These are phyloP conservation scores for Spinibarbus caldwelli DNA, from an alignment of 2,797 vertebrate species.

Conservation along the genomic window DNA sequence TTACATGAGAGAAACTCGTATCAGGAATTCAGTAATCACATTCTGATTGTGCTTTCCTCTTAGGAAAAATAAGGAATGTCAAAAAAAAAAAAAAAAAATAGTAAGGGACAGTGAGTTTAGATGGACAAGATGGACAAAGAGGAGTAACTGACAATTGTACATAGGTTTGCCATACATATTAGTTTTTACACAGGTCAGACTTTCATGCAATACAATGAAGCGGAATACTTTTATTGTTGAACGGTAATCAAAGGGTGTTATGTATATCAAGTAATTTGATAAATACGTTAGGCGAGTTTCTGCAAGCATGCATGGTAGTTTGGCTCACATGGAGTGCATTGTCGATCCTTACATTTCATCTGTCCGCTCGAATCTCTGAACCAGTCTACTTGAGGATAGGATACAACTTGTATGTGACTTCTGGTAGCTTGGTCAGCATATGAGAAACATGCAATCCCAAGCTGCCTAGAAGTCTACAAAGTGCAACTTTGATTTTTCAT, in stretches of 20 bases:
- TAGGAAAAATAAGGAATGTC: conserved; percentile 66
- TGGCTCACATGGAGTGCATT: conserved; percentile 62
- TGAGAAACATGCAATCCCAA: conserved; percentile 50
- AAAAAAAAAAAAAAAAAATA: neutral
- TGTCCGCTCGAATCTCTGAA: conserved; percentile 42
- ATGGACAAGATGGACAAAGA: conserved; percentile 50
- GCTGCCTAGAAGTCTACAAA: conserved; percentile 67
- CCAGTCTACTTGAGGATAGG: conserved; percentile 38
- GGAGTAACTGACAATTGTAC: conserved; percentile 71
- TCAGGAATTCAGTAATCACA: conserved; percentile 70
- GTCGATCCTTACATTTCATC: conserved; percentile 51
- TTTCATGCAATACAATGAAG: conserved; percentile 80
- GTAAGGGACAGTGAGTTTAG: conserved; percentile 63
- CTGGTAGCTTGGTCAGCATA: conserved; percentile 49
- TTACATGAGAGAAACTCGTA: conserved; percentile 63
- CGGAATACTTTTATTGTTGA: conserved; percentile 71
- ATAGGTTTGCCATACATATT: conserved; percentile 72
- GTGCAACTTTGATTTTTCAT: conserved; percentile 68
- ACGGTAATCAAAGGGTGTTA: conserved; percentile 73
- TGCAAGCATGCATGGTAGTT: conserved; percentile 58
- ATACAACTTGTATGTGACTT: conserved; percentile 58
- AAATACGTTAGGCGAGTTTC: conserved; percentile 68
- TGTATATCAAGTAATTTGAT: conserved; percentile 72
- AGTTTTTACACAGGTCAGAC: conserved; percentile 74
- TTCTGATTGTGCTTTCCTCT: conserved; percentile 74